These are phyloP conservation scores for Aporrectodea caliginosa DNA, from an alignment of 1,140 invertebrate genomes.

Conservation along the genomic window DNA sequence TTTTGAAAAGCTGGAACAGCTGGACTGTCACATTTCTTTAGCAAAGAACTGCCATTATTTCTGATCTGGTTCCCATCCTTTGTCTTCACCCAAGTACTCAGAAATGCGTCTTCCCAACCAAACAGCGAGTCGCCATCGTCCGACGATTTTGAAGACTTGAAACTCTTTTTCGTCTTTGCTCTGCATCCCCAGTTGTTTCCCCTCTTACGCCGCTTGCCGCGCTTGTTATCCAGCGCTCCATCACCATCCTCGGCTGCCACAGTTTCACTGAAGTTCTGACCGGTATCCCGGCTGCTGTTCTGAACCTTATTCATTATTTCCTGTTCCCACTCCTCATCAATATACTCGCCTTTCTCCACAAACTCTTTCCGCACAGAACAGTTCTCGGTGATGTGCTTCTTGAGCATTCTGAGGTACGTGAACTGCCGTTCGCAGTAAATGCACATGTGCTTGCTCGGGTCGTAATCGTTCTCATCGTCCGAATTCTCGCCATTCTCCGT, in stretches of 20 bases:
- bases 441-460: constrained; percentile 34
- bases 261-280: not conserved
- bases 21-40: not conserved
- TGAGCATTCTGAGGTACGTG: constrained; percentile 27
- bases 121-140: not conserved
- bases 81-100: not conserved
- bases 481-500: constrained; percentile 19
- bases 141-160: not conserved
- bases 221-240: not conserved
- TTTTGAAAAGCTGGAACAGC: not conserved
- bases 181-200: not conserved
- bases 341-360: constrained; percentile 23
- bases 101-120: not conserved
- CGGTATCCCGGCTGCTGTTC: not conserved
- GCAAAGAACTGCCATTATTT: not conserved
- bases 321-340: constrained; percentile 32
- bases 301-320: constrained; percentile 11
- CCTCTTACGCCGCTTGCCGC: not conserved
- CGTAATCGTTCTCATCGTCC: constrained; percentile 29
- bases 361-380: constrained; percentile 26
- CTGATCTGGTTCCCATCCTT: not conserved
- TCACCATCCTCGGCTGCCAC: not conserved
- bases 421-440: constrained; percentile 33
- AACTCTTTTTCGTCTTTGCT: not conserved
- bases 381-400: constrained; percentile 30